phyloP scores from a whole-genome alignment of 37 sponge, comb jelly and placozoan genomes.

The Haliclona indistincta region DNA sequence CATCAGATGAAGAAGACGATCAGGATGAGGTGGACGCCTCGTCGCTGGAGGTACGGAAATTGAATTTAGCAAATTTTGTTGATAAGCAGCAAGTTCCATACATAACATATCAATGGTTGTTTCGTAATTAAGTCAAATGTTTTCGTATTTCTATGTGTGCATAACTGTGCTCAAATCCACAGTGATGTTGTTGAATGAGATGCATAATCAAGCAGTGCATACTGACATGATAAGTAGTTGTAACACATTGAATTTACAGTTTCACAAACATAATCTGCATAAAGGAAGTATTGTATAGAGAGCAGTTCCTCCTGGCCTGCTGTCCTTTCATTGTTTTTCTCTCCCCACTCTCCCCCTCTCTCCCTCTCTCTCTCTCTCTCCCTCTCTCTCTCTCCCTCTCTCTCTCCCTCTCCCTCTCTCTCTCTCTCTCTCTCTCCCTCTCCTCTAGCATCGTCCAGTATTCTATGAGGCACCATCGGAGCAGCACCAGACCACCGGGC shows the following conservation, averaged over 20 bases:
- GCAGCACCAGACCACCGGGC: too few species aligned
- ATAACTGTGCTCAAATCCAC: background rate
- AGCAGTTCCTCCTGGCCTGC: background rate
- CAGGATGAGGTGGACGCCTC: constrained; percentile 19
- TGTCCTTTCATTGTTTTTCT: background rate
- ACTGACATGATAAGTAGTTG: background rate
- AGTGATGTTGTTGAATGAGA: too few species aligned
- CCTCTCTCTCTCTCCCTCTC: constrained; percentile 17
- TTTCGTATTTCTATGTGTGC: background rate
- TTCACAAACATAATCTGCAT: too few species aligned
- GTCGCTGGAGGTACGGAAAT: background rate
- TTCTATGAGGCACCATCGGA: too few species aligned
- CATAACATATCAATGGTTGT: too few species aligned
- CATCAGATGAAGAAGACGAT: constrained; percentile 65
- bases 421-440: background rate
- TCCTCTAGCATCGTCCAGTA: background rate
- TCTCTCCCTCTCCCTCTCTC: constrained; percentile 11
- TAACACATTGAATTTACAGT: background rate
- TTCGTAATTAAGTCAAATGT: background rate
- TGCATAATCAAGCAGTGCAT: too few species aligned
- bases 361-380: constrained; percentile 16
- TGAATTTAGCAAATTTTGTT: background rate
- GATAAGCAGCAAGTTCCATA: background rate
- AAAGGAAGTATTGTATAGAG: background rate
- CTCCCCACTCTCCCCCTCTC: constrained; percentile 4